phyloP scores from a whole-genome alignment of 2,113 vertebrate genomes.

The Corythaeola cristata region DNA sequence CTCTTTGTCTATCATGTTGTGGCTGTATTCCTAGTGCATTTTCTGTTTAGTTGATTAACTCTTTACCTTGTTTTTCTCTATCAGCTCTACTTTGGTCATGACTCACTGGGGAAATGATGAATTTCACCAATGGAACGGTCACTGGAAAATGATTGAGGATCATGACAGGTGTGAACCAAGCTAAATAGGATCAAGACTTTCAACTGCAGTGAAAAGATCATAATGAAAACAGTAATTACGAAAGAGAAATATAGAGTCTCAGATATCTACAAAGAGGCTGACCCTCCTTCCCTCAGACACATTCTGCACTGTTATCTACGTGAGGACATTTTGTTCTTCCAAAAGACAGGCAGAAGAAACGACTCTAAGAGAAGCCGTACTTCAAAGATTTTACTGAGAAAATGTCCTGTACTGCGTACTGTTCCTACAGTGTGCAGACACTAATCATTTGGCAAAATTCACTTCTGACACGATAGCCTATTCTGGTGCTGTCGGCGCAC shows the following conservation, averaged over 20 bases:
- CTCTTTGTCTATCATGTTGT: neutral
- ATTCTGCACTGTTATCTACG: neutral
- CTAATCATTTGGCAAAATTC: neutral
- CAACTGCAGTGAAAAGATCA: neutral
- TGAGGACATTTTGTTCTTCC: neutral
- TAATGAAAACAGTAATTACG: neutral
- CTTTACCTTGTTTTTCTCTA: neutral
- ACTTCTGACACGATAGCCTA: neutral
- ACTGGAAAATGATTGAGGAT: neutral
- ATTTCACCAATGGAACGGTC: neutral
- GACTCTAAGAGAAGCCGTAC: neutral
- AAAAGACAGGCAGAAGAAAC: neutral
- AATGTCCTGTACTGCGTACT: neutral
- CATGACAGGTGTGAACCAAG: neutral
- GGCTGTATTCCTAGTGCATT: neutral
- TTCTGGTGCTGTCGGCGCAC: neutral
- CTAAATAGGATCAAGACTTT: neutral
- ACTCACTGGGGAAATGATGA: neutral
- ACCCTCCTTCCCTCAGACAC: neutral
- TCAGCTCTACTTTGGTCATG: neutral
- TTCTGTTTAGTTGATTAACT: neutral
- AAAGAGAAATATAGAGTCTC: neutral
- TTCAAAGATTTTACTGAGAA: neutral
- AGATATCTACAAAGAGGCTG: neutral
- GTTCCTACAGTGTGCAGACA: neutral